A percentile compares a stretch with the other conserved stretches of the same genome.
Evolutionary conservation across 2,888 invertebrate genomes (phyloP).

Genomic region (Melanotus villosus): DNA sequence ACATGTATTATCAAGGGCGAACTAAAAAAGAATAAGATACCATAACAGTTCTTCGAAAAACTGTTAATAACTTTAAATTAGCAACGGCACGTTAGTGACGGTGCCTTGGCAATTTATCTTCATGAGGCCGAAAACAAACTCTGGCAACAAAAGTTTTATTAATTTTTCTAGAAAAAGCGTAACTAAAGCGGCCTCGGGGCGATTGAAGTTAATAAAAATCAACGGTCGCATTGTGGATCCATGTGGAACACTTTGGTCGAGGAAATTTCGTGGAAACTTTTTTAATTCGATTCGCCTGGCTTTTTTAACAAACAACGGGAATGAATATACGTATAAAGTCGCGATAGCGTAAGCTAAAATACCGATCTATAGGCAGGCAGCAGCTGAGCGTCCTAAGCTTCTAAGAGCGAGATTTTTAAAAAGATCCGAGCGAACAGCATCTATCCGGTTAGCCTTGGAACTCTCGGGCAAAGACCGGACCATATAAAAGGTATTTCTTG

Average conservation of each 20-base stretch:
- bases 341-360: constrained; percentile 19
- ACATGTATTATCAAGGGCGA: constrained; percentile 11
- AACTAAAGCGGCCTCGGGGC: not conserved
- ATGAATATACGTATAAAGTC: not conserved
- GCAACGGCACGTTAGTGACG: constrained; percentile 21
- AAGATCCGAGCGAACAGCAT: constrained; percentile 40
- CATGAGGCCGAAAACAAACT: constrained; percentile 15
- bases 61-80: constrained; percentile 24
- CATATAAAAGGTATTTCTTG: constrained; percentile 48
- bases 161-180: constrained; percentile 16
- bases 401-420: constrained; percentile 30
- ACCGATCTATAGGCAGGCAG: constrained; percentile 23
- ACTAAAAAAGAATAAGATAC: not conserved
- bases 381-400: constrained; percentile 29
- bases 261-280: constrained; percentile 21
- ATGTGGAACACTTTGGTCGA: not conserved
- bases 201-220: not conserved
- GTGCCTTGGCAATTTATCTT: constrained; percentile 19
- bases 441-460: constrained; percentile 56
- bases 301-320: constrained; percentile 7
- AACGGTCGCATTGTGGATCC: not conserved
- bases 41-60: constrained; percentile 1
- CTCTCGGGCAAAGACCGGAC: constrained; percentile 56
- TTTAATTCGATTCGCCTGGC: not conserved
- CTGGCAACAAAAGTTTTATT: constrained; percentile 11